Evolutionary conservation across 2,888 invertebrate genomes (phyloP).

Genomic region (Pogonocherus hispidulus): DNA sequence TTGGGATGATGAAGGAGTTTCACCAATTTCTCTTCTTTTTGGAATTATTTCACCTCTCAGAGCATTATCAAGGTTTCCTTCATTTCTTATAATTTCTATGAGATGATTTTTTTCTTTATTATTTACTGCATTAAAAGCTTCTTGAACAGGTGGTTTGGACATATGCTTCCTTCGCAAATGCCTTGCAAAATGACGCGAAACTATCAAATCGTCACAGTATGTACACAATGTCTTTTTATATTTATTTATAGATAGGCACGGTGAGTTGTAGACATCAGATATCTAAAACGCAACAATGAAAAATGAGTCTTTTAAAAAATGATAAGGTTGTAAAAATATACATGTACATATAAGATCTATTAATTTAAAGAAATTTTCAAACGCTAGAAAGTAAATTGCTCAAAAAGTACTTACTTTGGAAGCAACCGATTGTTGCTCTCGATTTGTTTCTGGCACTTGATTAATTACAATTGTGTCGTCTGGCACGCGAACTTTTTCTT

Average conservation of each 20-base stretch:
- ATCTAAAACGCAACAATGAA: too few species aligned
- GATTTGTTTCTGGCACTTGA: too few species aligned
- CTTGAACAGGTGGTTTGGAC: slow-evolving; percentile 38
- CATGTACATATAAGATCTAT: too few species aligned
- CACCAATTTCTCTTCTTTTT: slow-evolving; percentile 8
- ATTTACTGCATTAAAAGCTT: slow-evolving; percentile 36
- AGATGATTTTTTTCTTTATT: slow-evolving; percentile 36
- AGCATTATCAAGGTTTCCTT: slow-evolving; percentile 42
- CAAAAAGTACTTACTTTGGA: too few species aligned
- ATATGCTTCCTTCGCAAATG: slow-evolving; percentile 45
- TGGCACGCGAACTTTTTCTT: too few species aligned
- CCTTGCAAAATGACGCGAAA: slow-evolving; percentile 41
- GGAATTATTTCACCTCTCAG: slow-evolving; percentile 29
- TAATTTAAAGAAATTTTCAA: too few species aligned
- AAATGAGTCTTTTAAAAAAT: too few species aligned
- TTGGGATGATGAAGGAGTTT: not conserved
- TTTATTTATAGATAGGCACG: slow-evolving; percentile 2
- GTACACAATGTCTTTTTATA: slow-evolving; percentile 20
- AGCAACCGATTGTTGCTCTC: too few species aligned
- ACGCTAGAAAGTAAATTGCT: too few species aligned
- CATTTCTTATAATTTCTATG: slow-evolving; percentile 38
- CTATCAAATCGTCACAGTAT: slow-evolving; percentile 12
- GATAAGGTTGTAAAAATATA: too few species aligned
- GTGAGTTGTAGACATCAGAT: not conserved
- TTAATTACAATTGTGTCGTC: too few species aligned